Evolutionary conservation across 2,113 vertebrate species (phyloP), one percentile per base, ranked within the genome.

Genomic region (Chloroceryle aenea): DNA sequence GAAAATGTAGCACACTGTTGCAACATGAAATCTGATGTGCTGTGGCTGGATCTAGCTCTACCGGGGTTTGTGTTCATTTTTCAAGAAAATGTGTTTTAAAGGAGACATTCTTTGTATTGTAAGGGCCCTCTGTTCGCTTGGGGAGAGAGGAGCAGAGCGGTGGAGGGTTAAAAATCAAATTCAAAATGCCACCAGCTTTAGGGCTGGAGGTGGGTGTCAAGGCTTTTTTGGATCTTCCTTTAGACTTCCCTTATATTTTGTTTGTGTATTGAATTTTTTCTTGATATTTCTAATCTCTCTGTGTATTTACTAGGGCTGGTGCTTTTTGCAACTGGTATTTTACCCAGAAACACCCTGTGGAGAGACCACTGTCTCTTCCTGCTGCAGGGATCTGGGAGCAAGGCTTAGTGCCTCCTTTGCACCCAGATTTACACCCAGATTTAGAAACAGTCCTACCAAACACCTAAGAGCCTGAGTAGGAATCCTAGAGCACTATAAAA

Each of bases 11-110:
- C 80, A 48, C 84, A 50, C 77, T 93, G 10, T 76, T 85, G 90
- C 66, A 95, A 92, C 86, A 79, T 76, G 80, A 95, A 96, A 89
- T 96, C 92, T 85, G 90, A 92, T 85, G 83, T 89, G 66, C 84
- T 76, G 80, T 76, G 77, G 56, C 69, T 96, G 80, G 56, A 82
- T 93, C 52, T 53, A 89, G 61, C 76, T 78, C 61, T 88, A 89
- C 73, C 0, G 42, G 52, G 36, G 72, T 92, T 96, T 92, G 25
- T 2, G 0, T 75, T 90, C 80, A 87, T 96, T 93, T 84, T 85
- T 87, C 89, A 95, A 92, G 81, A 7, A 68, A 84, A 86, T 61
- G 32, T 30, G 7, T 42, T 90, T 79, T 58, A 69, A 90, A 85
- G n/a, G 64, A 90, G 56, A 73, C 16, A 15, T 87, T 81, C 6